Evolutionary conservation across 2,113 vertebrate species (phyloP).

Genomic region (Cyprinodon brontotheroides): DNA sequence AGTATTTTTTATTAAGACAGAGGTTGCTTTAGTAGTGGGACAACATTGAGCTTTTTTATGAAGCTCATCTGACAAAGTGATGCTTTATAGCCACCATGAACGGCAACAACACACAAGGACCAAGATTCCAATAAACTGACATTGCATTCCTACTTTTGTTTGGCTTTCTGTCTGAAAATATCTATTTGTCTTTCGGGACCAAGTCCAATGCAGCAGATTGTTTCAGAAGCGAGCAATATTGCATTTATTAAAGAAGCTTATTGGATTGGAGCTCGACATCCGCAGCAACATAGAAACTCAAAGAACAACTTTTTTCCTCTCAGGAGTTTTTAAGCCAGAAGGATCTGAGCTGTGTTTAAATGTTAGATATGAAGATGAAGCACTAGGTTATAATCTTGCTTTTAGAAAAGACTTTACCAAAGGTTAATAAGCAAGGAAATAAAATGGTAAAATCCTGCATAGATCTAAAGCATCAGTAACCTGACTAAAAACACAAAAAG

Average conservation of each 20-base stretch:
- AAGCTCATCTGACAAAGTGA: background rate
- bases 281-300: conserved; percentile 6
- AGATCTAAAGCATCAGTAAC: background rate
- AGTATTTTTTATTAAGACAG: background rate
- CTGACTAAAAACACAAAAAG: background rate
- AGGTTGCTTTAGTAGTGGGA: background rate
- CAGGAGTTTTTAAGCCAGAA: background rate
- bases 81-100: background rate
- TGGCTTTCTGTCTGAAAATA: background rate
- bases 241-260: conserved; percentile 31
- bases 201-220: conserved; percentile 1
- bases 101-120: background rate
- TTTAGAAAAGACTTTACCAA: background rate
- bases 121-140: conserved; percentile 18
- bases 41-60: background rate
- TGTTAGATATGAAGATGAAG: background rate
- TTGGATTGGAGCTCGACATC: conserved; percentile 15
- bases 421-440: background rate
- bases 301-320: background rate
- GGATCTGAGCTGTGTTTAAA: background rate
- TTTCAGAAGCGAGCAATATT: conserved; percentile 3
- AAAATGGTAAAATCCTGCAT: background rate
- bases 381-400: background rate
- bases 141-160: background rate
- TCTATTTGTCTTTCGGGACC: background rate